Base-by-base conservation (phyloP, 2,797 vertebrate genomes). In the Siniperca undulata region DNA sequence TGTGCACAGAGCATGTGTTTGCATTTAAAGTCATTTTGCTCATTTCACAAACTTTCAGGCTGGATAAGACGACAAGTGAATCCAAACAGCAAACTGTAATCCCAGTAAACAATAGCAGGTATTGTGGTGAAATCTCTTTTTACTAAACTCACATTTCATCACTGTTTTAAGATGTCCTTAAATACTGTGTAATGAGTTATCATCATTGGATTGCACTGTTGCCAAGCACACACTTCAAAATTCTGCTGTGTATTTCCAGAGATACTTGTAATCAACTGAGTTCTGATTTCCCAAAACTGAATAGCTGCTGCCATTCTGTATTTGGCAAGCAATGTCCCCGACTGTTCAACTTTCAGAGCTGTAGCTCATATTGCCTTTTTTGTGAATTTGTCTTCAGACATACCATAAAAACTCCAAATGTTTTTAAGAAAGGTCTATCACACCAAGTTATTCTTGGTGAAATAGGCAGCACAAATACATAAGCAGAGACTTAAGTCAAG, bases 281-380 rank as follows among this genome's bases (percentile, higher is more conserved):
- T 82, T 44, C 40, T 80, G 77, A 85, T 88, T 90, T 90, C 62
- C 72, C 86, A 66, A 90, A 92, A 85, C 76, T 82, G 81, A 92
- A 83, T 85, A 80, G 69, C 68, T 87, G 71, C 77, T 89, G 81
- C 81, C 81, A 88, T 86, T 92, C 82, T 58, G 80, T 13, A 40
- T 83, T 91, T 93, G 90, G 90, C 89, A 92, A 78, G 84, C 64
- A 34, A 38, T 42, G 53, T 85, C 71, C 72, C 88, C 90, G 92
- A 92, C 90, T 91, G 91, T 91, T 91, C 90, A 72, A 84, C 75
- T 80, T 78, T 82, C 85, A 74, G 55, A 72, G 82, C 62, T 72
- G 55, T 55, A 61, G 71, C 76, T 84, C 64, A 52, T 46, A 71
- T 61, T 64, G n/a, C 42, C 56, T 60, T 55, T 74, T 30, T 68